A percentile compares a stretch with the other conserved stretches of the same genome.
Evolutionary conservation across 1,140 invertebrate genomes (phyloP).

Genomic region (Tetragnatha versicolor): DNA sequence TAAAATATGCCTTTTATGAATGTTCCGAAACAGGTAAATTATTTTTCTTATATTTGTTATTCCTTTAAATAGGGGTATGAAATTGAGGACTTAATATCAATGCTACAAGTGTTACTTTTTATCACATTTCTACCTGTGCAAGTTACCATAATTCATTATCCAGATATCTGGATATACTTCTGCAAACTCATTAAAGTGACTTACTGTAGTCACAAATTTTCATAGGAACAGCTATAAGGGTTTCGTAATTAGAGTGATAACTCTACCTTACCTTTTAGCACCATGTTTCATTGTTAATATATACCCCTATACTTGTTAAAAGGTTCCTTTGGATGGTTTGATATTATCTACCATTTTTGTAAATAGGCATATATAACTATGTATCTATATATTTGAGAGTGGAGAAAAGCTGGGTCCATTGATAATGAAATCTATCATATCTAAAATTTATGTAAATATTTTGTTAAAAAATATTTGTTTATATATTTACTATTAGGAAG

Average conservation of each 20-base stretch:
- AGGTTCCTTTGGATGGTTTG: conserved; percentile 35
- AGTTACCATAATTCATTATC: no score
- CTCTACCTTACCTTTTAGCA: conserved; percentile 12
- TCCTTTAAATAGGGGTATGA: no score
- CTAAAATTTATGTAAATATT: not conserved
- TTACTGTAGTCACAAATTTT: not conserved
- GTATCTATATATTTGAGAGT: conserved; percentile 15
- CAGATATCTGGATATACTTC: not conserved
- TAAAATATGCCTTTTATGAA: no score
- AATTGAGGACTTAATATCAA: no score
- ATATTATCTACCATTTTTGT: conserved; percentile 40
- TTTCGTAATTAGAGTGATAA: not conserved
- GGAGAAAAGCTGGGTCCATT: conserved; percentile 34
- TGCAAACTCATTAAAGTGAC: not conserved
- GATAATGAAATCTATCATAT: conserved; percentile 18
- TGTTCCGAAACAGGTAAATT: no score
- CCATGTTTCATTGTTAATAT: conserved; percentile 14
- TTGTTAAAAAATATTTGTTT: not conserved
- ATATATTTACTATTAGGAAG: not conserved
- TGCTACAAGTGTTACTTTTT: no score
- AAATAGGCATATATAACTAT: conserved; percentile 38
- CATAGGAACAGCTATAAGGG: not conserved
- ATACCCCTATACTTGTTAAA: conserved; percentile 19
- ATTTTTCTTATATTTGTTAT: no score
- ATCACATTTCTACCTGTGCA: no score